Evolutionary conservation across 2,113 vertebrate species (phyloP), one percentile per base, ranked within the genome.

Genomic region (Hippocampus comes): DNA sequence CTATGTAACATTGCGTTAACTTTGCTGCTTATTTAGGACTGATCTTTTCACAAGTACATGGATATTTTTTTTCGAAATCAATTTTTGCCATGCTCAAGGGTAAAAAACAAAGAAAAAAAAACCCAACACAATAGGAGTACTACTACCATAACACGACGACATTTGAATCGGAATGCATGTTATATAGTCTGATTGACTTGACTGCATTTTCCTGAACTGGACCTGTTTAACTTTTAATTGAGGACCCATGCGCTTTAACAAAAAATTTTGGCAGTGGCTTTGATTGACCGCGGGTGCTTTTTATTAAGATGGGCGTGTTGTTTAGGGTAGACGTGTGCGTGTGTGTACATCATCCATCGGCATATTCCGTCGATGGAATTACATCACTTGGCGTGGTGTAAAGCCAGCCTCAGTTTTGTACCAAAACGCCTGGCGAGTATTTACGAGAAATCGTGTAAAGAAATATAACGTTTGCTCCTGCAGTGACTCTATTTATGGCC

Each of bases 401-500:
- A 49, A 49, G 7, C 43, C 64, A 42, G 48, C 20, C 5, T 25
- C 63, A 42, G 34, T 38, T 69, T 34, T 41, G 14, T 14, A 1
- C 23, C 10, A 7, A 42, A 20, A 70, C 55, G 43, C 71, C 43
- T 67, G 46, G 15, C 3, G 18, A 49, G 27, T 20, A 56, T 73
- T 77, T 75, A 14, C 8, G 68, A 75, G 72, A 53, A 64, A 73
- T 70, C 73, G 2, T 56, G 72, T 51, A 57, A 81, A 61, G 56
- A 74, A 84, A 84, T 79, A 56, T 71, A 72, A 70, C 68, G 64
- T 75, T 67, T 27, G 71, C 46, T 76, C 70, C 75, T 77, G 82
- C 56, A 17, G 72, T 77, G 79, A 74, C 71, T 86, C 70, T 89
- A 84, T 91, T 89, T 91, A 88, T 70, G 43, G 78, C 78, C 63